phyloP scores from a whole-genome alignment of 1,140 invertebrate species.

The Drosophila nebulosa region DNA sequence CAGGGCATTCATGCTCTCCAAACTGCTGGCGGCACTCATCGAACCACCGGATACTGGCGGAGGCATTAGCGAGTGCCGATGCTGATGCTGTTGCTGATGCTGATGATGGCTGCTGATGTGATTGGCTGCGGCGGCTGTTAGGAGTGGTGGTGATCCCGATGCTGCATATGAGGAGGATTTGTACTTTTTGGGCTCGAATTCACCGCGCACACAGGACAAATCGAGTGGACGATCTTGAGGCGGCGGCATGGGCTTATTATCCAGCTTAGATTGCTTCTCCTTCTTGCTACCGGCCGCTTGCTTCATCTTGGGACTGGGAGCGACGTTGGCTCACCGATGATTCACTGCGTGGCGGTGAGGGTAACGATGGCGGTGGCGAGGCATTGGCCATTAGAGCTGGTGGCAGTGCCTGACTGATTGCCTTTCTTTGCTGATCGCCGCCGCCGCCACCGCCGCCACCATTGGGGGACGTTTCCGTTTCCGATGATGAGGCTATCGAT shows the following conservation, averaged over 20 bases:
- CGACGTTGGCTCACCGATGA: conserved; percentile 47
- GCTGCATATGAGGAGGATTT: conserved; percentile 78
- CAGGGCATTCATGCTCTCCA: conserved; percentile 68
- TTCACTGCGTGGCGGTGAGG: conserved; percentile 79
- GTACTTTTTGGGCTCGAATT: conserved; percentile 64
- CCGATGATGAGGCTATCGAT: conserved; percentile 71
- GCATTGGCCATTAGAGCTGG: conserved; percentile 45
- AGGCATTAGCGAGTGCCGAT: conserved; percentile 67
- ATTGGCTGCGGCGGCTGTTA: too few species aligned
- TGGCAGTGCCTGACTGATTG: conserved; percentile 31
- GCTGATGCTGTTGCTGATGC: too few species aligned
- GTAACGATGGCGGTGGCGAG: conserved; percentile 67
- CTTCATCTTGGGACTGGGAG: conserved; percentile 40
- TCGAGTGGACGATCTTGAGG: conserved; percentile 93
- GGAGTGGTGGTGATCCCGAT: conserved; percentile 66
- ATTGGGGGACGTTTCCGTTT: conserved; percentile 68
- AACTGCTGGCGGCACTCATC: conserved; percentile 61
- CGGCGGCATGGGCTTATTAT: conserved; percentile 80
- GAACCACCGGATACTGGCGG: conserved; percentile 68
- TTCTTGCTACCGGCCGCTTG: conserved; percentile 29
- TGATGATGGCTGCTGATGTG: too few species aligned
- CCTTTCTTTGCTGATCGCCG: not conserved
- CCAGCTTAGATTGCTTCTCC: conserved; percentile 43
- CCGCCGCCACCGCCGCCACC: conserved; percentile 28
- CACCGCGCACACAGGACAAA: conserved; percentile 85